Evolutionary conservation across 1,140 invertebrate species (phyloP), one percentile per base, ranked within the genome.

Genomic region (Doryteuthis pealeii): DNA sequence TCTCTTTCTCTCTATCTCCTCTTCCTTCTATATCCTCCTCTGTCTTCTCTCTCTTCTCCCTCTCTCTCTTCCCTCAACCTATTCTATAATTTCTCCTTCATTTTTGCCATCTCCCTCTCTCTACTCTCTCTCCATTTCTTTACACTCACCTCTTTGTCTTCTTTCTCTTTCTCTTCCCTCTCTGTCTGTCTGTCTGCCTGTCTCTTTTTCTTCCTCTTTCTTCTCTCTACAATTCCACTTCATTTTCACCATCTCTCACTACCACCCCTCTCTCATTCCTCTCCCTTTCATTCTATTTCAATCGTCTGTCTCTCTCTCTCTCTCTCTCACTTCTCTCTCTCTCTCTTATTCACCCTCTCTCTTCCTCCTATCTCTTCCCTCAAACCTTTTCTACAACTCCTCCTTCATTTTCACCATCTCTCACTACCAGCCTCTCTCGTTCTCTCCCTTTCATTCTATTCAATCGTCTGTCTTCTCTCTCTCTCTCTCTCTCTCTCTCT

Each of bases 401-500:
- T 22, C 45, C 22, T 0, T 22, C 22, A 12, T 0, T 49, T 49
- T 0, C 22, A 12, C 45, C 0, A 12, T 22, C 0, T 49, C 45
- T 49, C 22, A 10, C 22, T 0, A 10, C 22, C 40, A 40, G 40
- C 33, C 30, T 45, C 43, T n/a, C 43, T n/a, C 58, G n/a, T 54
- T 58, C 30, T 45, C 32, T 15, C 28, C 10, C 71, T 8, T 49
- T 58, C 54, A 28, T 43, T 45, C 71, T 49, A 54, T 58, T 72
- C 58, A 22, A 54, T 31, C 43, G 49, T n/a, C 18, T 30, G 32
- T 58, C 71, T 72, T 45, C 43, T 30, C 71, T 58, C 45, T 14
- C n/a, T 31, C 28, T 32, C n/a, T 28, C 71, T 45, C 40, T n/a
- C 30, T 30, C 45, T 30, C 15, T 58, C 22, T 72, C 30, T 45